A percentile compares a stretch with the other conserved stretches of the same genome.
Evolutionary conservation across 2,888 invertebrate species (phyloP).

Genomic region (Drosophila atripex): DNA sequence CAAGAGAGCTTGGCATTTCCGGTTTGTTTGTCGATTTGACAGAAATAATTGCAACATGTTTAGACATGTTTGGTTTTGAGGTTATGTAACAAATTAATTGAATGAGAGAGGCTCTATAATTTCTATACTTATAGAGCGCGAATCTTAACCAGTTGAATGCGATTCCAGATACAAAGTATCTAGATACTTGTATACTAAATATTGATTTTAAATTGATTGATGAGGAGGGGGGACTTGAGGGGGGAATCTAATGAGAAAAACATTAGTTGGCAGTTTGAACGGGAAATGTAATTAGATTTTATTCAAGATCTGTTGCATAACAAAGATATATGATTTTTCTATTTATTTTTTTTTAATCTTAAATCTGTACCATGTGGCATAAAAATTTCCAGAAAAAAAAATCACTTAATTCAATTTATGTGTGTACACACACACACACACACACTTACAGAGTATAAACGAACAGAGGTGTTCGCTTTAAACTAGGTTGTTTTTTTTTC

Average conservation of each 20-base stretch:
- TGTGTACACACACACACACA: slow-evolving; percentile 17
- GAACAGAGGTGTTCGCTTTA: slow-evolving; percentile 19
- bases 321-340: neutral
- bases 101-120: too few relatives aligned
- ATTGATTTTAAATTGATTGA: neutral
- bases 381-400: slow-evolving; percentile 29
- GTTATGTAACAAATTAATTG: too few relatives aligned
- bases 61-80: too few relatives aligned
- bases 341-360: slow-evolving; percentile 11
- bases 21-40: too few relatives aligned
- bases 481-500: slow-evolving; percentile 43
- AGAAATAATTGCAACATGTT: too few relatives aligned
- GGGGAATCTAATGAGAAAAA: slow-evolving; percentile 15
- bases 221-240: too few relatives aligned
- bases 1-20: too few relatives aligned
- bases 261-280: slow-evolving; percentile 15
- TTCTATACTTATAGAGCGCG: too few relatives aligned
- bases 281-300: slow-evolving; percentile 11
- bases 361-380: slow-evolving; percentile 21
- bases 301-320: slow-evolving; percentile 25
- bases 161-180: too few relatives aligned
- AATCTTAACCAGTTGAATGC: too few relatives aligned
- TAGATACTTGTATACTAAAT: neutral
- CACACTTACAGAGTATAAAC: slow-evolving; percentile 4
- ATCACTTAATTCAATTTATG: slow-evolving; percentile 70